These are phyloP conservation scores for Colaptes auratus DNA, from an alignment of 2,113 vertebrate species.

Conservation along the genomic window DNA sequence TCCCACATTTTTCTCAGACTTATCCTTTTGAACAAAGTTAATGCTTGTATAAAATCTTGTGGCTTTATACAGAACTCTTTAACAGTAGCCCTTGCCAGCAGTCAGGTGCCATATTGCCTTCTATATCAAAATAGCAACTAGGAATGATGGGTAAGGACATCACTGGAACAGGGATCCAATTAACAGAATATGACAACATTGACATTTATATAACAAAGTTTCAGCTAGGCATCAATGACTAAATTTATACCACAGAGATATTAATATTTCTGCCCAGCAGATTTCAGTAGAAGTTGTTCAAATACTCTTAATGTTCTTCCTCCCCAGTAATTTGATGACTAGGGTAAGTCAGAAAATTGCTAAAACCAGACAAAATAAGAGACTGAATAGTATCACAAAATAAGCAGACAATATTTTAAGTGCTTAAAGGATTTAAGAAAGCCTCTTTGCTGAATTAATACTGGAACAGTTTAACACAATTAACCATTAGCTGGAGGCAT, in stretches of 20 bases:
- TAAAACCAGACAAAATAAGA: neutral
- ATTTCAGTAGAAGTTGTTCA: neutral
- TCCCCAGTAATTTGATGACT: neutral
- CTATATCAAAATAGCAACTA: conserved; percentile 12
- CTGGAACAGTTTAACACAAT: conserved; percentile 30
- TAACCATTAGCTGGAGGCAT: neutral
- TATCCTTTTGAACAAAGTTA: neutral
- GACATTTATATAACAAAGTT: conserved; percentile 19
- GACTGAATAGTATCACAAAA: neutral
- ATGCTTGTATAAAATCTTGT: neutral
- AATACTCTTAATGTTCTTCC: neutral
- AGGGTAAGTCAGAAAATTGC: neutral
- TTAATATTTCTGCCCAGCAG: neutral
- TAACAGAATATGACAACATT: neutral
- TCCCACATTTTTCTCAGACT: neutral
- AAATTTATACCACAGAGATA: conserved; percentile 11
- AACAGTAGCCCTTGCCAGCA: neutral
- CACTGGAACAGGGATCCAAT: neutral
- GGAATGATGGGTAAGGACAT: neutral
- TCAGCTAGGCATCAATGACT: conserved; percentile 10
- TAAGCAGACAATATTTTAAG: neutral
- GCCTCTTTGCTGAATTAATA: conserved; percentile 26
- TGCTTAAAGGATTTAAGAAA: conserved; percentile 8
- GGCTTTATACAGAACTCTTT: neutral
- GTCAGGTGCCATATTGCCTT: neutral